phyloP scores from a whole-genome alignment of 2,113 vertebrate species.

The Shinisaurus crocodilurus region DNA sequence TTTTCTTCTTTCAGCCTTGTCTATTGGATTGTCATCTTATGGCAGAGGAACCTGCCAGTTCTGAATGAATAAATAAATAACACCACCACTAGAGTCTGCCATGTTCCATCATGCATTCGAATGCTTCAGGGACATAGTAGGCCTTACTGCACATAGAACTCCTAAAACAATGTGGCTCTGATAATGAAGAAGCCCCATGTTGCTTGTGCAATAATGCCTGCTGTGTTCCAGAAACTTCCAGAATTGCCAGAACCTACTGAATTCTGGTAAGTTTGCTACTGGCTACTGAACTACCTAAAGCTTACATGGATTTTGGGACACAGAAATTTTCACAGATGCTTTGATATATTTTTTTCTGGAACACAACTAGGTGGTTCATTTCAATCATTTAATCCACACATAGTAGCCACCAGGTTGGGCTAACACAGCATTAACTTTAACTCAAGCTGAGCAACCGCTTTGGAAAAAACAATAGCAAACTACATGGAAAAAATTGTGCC shows the following conservation, averaged over 20 bases:
- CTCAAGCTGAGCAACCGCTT: not conserved
- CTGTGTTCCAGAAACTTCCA: not conserved
- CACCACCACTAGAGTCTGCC: not conserved
- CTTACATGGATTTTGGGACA: not conserved
- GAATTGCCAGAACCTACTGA: not conserved
- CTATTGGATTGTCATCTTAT: not conserved
- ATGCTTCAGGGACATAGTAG: not conserved
- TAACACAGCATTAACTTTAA: not conserved
- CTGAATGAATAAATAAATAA: not conserved
- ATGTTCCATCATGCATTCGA: not conserved
- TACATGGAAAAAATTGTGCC: not conserved
- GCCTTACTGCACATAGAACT: not conserved
- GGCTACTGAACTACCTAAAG: not conserved
- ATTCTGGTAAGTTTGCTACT: not conserved
- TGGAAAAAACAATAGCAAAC: not conserved
- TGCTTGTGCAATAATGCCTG: not conserved
- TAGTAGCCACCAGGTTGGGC: not conserved
- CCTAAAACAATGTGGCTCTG: not conserved
- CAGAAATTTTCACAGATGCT: not conserved
- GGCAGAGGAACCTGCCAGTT: not conserved
- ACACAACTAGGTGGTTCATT: not conserved
- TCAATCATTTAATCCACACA: not conserved
- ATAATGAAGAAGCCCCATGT: not conserved
- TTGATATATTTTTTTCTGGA: not conserved
- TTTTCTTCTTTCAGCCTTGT: not conserved